Evolutionary conservation across 2,888 invertebrate species (phyloP).

Genomic region (Phragmatobia fuliginosa): DNA sequence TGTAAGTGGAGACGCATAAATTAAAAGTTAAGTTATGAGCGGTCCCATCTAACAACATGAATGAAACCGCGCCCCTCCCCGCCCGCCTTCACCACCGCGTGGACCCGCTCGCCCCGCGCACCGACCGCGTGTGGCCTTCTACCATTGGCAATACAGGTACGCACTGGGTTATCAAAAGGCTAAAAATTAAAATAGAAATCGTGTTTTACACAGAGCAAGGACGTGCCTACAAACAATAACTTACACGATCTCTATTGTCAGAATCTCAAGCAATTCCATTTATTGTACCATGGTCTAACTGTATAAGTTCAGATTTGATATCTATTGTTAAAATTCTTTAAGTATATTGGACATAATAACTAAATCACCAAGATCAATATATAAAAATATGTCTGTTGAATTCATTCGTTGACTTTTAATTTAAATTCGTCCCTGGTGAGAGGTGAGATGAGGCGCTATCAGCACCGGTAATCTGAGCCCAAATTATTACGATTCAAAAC

Average conservation of each 20-base stretch:
- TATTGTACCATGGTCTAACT: background rate
- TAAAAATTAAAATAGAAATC: background rate
- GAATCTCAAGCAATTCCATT: background rate
- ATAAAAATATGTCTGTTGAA: background rate
- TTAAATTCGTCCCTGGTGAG: constrained; percentile 67
- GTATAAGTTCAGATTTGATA: too few species aligned
- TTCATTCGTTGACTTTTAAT: background rate
- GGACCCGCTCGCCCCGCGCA: constrained; percentile 52
- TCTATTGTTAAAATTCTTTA: background rate
- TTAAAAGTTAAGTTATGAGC: constrained; percentile 86
- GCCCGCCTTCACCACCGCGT: constrained; percentile 51
- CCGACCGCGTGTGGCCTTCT: constrained; percentile 82
- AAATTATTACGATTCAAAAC: constrained; percentile 87
- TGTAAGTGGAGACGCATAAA: constrained; percentile 79
- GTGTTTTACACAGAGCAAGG: background rate
- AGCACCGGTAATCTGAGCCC: constrained; percentile 83
- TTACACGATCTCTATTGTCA: background rate
- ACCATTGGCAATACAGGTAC: constrained; percentile 70
- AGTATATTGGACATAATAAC: background rate
- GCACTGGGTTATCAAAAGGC: constrained; percentile 53
- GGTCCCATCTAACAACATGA: constrained; percentile 86
- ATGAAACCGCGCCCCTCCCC: constrained; percentile 77
- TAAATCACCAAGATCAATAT: background rate
- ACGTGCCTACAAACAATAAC: background rate
- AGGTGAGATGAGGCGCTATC: constrained; percentile 86